These are phyloP conservation scores for Suricata suricatta DNA, from an alignment of 2,113 vertebrate species.

Conservation along the genomic window DNA sequence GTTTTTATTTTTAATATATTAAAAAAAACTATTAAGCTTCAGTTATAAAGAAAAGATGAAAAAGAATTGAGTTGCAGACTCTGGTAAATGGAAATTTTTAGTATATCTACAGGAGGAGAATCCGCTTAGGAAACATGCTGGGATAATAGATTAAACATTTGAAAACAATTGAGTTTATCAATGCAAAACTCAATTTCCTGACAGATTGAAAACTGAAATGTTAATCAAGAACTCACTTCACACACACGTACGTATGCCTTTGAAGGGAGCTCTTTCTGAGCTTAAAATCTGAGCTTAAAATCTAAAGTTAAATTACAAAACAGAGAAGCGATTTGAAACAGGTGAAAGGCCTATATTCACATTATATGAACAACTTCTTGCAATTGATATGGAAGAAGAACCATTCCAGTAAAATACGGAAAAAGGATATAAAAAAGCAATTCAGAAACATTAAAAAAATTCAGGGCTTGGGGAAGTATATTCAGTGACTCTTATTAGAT, in stretches of 20 bases:
- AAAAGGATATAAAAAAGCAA: conserved; percentile 1
- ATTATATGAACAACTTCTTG: neutral
- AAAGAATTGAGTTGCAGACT: neutral
- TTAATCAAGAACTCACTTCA: neutral
- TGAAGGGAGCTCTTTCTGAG: neutral
- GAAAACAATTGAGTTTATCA: neutral
- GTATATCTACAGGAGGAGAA: neutral
- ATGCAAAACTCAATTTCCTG: neutral
- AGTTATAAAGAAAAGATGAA: neutral
- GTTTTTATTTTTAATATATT: neutral
- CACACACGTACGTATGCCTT: neutral
- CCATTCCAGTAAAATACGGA: neutral
- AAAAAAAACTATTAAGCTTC: neutral
- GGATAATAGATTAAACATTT: neutral
- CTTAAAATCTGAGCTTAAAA: neutral
- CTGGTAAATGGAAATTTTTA: neutral
- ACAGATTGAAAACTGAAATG: neutral
- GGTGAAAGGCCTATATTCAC: neutral
- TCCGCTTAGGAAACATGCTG: neutral
- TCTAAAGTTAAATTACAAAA: neutral
- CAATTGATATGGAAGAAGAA: neutral
- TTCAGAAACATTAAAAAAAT: neutral
- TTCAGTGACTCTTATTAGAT: conserved; percentile 1
- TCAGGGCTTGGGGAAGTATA: neutral
- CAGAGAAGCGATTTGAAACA: neutral